A percentile compares a stretch with the other conserved stretches of the same genome.
These are phyloP conservation scores for Lipotes vexillifer DNA, from an alignment of 2,113 vertebrate genomes.

Conservation along the genomic window DNA sequence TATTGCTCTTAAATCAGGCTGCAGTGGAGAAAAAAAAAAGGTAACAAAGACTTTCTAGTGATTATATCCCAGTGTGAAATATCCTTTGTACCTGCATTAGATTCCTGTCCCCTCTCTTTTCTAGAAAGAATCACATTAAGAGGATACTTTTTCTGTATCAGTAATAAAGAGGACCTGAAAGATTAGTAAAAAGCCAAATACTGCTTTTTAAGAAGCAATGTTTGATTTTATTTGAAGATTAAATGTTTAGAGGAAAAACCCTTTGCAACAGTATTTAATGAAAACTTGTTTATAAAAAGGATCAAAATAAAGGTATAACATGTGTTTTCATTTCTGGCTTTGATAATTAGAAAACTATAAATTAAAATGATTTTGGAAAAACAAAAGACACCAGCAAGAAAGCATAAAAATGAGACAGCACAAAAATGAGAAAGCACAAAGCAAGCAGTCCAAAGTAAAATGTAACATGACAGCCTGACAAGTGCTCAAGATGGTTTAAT, in stretches of 20 bases:
- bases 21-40: background rate
- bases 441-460: background rate
- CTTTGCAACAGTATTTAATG: background rate
- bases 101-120: background rate
- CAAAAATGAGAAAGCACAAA: background rate
- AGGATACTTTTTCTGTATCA: background rate
- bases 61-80: background rate
- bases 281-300: background rate
- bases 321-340: background rate
- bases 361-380: background rate
- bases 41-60: background rate
- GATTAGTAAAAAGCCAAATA: background rate
- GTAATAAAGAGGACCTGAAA: background rate
- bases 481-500: background rate
- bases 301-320: background rate
- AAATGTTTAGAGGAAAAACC: background rate
- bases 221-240: background rate
- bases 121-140: background rate
- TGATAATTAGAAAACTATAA: background rate
- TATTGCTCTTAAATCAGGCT: background rate
- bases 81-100: background rate
- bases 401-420: background rate
- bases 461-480: background rate
- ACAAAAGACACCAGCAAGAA: background rate
- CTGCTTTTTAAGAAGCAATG: background rate